Percentiles rank a stretch among this genome's conserved stretches.
These are phyloP conservation scores for Anolis apletophallus DNA, from an alignment of 2,797 vertebrate species.

Conservation along the genomic window DNA sequence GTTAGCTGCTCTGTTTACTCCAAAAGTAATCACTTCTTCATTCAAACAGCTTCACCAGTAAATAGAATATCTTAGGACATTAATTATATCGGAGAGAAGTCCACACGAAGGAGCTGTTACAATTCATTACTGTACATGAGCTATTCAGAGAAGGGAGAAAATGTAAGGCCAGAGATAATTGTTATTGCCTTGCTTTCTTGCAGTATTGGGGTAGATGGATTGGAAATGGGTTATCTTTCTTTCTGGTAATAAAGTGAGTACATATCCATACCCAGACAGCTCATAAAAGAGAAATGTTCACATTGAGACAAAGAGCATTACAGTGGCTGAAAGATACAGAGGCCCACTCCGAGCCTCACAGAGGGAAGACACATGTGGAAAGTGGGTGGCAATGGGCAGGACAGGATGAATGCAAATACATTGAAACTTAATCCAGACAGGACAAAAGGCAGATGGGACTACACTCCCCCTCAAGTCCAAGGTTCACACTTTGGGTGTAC, in stretches of 20 bases:
- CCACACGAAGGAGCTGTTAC: constrained; percentile 80
- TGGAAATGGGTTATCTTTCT: constrained; percentile 79
- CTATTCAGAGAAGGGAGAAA: constrained; percentile 78
- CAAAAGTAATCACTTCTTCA: constrained; percentile 83
- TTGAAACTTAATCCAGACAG: no score
- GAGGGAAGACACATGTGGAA: background rate
- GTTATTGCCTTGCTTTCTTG: constrained; percentile 76
- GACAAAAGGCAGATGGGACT: no score
- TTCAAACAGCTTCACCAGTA: constrained; percentile 79
- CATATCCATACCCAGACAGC: constrained; percentile 8
- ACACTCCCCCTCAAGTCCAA: no score
- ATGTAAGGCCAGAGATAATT: constrained; percentile 80
- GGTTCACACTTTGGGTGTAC: no score
- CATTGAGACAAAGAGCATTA: constrained; percentile 39
- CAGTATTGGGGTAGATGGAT: constrained; percentile 77
- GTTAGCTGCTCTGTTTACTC: constrained; percentile 79
- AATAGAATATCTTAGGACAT: constrained; percentile 85
- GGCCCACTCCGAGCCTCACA: constrained; percentile 17
- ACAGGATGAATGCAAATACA: no score
- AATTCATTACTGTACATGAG: constrained; percentile 84
- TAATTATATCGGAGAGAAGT: constrained; percentile 81
- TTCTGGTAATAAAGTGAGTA: constrained; percentile 69
- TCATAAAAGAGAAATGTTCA: constrained; percentile 58
- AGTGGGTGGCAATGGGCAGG: background rate
- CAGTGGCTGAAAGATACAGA: constrained; percentile 10